These are phyloP conservation scores for Pogonus chalceus DNA, from an alignment of 1,140 invertebrate genomes.

Conservation along the genomic window DNA sequence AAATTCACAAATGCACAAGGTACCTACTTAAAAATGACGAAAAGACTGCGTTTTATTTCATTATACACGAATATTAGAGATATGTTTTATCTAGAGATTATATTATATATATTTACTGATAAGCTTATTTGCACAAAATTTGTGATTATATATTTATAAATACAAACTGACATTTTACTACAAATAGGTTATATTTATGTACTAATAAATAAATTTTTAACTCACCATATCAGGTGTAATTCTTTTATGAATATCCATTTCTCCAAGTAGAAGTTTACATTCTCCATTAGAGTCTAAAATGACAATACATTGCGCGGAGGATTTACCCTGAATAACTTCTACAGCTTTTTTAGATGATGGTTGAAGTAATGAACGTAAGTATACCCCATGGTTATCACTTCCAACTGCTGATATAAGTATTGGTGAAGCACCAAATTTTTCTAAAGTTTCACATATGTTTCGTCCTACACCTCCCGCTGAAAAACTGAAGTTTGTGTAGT, in stretches of 20 bases:
- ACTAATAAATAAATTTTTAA: slow-evolving; percentile 3
- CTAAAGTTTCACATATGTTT: slow-evolving; percentile 80
- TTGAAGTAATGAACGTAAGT: slow-evolving; percentile 34
- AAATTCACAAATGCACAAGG: too few species aligned
- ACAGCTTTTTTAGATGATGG: slow-evolving; percentile 31
- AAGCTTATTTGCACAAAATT: background rate
- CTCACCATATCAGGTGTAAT: slow-evolving; percentile 55
- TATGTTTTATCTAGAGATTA: too few species aligned
- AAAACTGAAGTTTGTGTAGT: slow-evolving; percentile 49
- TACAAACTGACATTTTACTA: too few species aligned
- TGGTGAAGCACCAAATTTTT: slow-evolving; percentile 53
- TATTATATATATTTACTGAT: too few species aligned
- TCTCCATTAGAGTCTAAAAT: slow-evolving; percentile 64
- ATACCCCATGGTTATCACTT: slow-evolving; percentile 49
- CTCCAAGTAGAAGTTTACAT: slow-evolving; percentile 67
- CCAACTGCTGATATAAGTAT: slow-evolving; percentile 75
- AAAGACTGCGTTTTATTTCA: too few species aligned
- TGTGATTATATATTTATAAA: too few species aligned
- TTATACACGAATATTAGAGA: background rate
- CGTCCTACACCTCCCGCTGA: slow-evolving; percentile 78
- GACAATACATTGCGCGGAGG: slow-evolving; percentile 64
- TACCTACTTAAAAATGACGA: too few species aligned
- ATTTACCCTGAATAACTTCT: slow-evolving; percentile 29
- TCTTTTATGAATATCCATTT: slow-evolving; percentile 68
- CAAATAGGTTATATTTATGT: background rate